Base-by-base conservation (phyloP, 1,140 invertebrate genomes). In the Penaeus japonicus region DNA sequence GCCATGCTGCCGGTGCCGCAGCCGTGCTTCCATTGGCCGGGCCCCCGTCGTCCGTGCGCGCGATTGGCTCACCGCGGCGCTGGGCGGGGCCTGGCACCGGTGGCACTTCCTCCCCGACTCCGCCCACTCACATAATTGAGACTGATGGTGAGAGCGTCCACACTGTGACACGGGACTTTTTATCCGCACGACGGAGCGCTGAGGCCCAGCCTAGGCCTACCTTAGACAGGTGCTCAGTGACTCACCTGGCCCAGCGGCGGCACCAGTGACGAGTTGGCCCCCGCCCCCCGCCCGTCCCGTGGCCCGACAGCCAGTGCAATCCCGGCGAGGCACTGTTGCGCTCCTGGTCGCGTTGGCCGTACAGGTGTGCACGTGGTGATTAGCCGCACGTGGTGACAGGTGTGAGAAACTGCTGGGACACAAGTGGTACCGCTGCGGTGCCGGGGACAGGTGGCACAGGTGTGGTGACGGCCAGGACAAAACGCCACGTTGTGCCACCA, bases 151-250 rank as follows among this genome's bases (percentile, higher is more conserved):
- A 47, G 47, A n/a, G n/a, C 39, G 39, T 10, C 62, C 79, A 24
- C 85, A 87, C 79, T 87, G 85, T 87, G 85, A 87, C 85, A 82
- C 85, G 30, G 79, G 85, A 82, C 79, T 87, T 87, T 87, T 87
- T 87, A 87, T 87, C 85, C 85, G 27, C 59, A 87, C 62, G 35
- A 87, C 79, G 39, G 47, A 55, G 55, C 59, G 35, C 57, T 77
- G 27, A 70, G 57, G 78, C 59, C n/a, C 35, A 47, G 75, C 79
- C 39, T 82, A 87, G 85, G 85, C 85, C 85, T 87, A 87, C 85
- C 39, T 55, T 79, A 83, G 62, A 62, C 78, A 87, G 85, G 85
- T 87, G 85, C 75, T 87, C 83, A 81, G 79, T 83, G 85, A 30
- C 62, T 57, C 70, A 81, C 78, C 85, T 82, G 78, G 85, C 62